phyloP scores from a whole-genome alignment of 2,113 vertebrate species.

The Sinocyclocheilus maitianheensis region DNA sequence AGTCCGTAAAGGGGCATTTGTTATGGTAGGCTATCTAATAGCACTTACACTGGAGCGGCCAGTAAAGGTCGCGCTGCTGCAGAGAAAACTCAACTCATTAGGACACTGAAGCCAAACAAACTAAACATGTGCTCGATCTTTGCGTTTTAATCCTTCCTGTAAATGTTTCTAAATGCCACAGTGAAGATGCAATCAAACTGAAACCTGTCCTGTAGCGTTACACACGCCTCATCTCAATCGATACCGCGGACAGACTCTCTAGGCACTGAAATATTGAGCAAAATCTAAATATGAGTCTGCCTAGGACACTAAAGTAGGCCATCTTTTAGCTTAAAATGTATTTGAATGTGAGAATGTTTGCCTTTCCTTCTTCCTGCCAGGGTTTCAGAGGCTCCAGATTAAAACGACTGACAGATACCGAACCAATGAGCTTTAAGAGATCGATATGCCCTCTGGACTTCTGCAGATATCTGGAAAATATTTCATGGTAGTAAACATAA shows the following conservation, averaged over 20 bases:
- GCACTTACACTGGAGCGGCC: neutral
- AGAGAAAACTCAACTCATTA: too few species aligned
- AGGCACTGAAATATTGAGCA: neutral
- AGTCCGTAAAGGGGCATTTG: neutral
- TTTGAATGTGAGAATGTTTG: too few species aligned
- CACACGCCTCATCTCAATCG: too few species aligned
- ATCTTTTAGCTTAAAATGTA: neutral
- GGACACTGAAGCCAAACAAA: neutral
- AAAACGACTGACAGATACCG: neutral
- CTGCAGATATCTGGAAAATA: neutral
- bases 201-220: neutral
- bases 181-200: neutral
- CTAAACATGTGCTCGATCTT: neutral
- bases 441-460: neutral
- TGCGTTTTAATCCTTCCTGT: neutral
- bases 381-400: neutral
- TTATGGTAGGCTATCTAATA: neutral
- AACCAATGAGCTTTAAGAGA: conserved; percentile 19
- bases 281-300: neutral
- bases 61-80: conserved; percentile 15
- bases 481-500: neutral
- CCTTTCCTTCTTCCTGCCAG: neutral
- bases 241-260: neutral
- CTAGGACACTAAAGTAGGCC: neutral
- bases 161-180: neutral